phyloP scores from a whole-genome alignment of 2,888 invertebrate genomes.

The Epistrophe grossulariae region DNA sequence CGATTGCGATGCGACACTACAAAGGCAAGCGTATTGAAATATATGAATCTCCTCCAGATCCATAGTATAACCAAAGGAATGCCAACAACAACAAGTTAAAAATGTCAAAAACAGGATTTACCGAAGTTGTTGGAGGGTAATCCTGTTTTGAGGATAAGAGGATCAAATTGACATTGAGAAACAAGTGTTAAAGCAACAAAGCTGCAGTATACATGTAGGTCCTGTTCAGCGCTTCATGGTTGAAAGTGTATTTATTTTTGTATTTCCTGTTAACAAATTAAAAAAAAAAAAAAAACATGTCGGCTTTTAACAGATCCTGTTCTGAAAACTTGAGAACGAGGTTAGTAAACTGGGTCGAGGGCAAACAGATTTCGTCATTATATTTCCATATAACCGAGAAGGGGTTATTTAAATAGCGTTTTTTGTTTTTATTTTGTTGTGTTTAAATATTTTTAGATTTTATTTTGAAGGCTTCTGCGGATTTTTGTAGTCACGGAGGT shows the following conservation, averaged over 20 bases:
- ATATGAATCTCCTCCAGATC: slow-evolving; percentile 56
- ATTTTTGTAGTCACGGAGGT: background rate
- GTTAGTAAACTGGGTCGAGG: slow-evolving; percentile 53
- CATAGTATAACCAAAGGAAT: slow-evolving; percentile 2
- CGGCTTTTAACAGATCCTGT: slow-evolving; percentile 53
- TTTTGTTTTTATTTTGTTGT: background rate
- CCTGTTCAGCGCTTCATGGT: slow-evolving; percentile 26
- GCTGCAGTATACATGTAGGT: slow-evolving; percentile 14
- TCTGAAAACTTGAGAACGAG: slow-evolving; percentile 60
- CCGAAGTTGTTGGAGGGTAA: slow-evolving; percentile 50
- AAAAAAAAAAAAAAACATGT: slow-evolving; percentile 14
- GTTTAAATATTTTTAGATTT: background rate
- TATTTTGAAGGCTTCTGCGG: background rate
- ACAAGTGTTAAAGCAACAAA: slow-evolving; percentile 50
- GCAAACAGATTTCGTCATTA: background rate
- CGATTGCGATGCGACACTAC: background rate
- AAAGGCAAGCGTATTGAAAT: slow-evolving; percentile 27
- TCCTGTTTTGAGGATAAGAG: slow-evolving; percentile 68
- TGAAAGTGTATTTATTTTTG: slow-evolving; percentile 33
- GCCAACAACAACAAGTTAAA: slow-evolving; percentile 4
- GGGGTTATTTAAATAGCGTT: background rate
- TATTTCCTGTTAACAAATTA: slow-evolving; percentile 27
- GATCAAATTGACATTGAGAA: slow-evolving; percentile 63
- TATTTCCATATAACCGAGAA: background rate
- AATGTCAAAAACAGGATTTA: slow-evolving; percentile 64